Conservation (phyloP, 2,888 invertebrate species). For the Hesperia comma region DNA sequence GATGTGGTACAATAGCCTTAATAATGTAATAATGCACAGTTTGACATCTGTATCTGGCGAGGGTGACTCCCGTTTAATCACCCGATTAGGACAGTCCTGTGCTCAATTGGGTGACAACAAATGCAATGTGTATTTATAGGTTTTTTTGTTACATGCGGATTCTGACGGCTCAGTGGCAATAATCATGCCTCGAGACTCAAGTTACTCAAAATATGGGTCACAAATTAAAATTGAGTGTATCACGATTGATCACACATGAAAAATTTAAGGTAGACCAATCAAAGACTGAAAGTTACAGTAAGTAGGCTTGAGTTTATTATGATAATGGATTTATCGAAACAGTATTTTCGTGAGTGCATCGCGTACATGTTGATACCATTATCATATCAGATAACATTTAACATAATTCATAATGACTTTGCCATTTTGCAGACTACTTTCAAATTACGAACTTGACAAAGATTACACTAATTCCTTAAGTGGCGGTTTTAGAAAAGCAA, state of each 20-base stretch:
- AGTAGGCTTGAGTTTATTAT: not conserved
- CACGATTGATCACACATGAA: no score
- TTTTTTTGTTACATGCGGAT: no score
- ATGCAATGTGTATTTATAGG: no score
- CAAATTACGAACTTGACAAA: not conserved
- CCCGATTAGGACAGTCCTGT: constrained; percentile 24
- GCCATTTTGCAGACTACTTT: not conserved
- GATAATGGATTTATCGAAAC: not conserved
- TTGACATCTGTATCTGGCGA: constrained; percentile 70
- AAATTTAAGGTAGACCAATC: no score
- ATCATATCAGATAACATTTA: constrained; percentile 11
- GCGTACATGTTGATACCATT: not conserved
- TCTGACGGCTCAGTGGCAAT: no score
- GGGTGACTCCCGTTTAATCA: constrained; percentile 42
- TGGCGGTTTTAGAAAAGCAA: no score
- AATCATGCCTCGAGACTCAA: no score
- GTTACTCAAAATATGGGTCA: no score
- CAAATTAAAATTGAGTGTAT: no score
- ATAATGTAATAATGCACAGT: constrained; percentile 55
- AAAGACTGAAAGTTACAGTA: no score
- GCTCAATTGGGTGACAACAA: constrained; percentile 16
- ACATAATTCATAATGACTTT: constrained; percentile 15
- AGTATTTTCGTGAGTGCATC: not conserved
- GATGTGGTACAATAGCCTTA: constrained; percentile 59
- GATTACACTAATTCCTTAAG: not conserved